A percentile compares a stretch with the other conserved stretches of the same genome.
These are phyloP conservation scores for Drosophila pallidifrons DNA, from an alignment of 1,140 invertebrate genomes.

Conservation along the genomic window DNA sequence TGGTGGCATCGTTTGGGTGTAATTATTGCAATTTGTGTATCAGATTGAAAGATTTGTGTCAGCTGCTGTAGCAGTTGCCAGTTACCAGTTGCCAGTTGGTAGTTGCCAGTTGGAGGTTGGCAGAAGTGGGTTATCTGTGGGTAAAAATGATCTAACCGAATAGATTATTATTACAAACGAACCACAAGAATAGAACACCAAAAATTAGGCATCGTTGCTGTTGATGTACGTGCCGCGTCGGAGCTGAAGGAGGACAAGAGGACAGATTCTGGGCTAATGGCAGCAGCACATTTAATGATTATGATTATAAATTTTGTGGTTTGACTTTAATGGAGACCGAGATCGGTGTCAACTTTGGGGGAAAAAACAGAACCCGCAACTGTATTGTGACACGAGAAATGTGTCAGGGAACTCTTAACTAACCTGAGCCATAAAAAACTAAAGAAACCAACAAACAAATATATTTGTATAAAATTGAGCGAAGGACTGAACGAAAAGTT, in stretches of 20 bases:
- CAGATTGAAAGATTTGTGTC: conserved; percentile 60
- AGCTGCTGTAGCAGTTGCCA: conserved; percentile 19
- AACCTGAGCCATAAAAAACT: conserved; percentile 12
- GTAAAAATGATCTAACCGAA: conserved; percentile 60
- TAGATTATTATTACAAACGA: conserved; percentile 51
- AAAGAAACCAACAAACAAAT: background rate
- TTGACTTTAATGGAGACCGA: conserved; percentile 44
- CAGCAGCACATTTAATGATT: conserved; percentile 76
- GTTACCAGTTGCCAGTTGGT: background rate
- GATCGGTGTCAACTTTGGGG: conserved; percentile 70
- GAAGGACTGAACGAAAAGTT: background rate
- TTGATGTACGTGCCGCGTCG: background rate
- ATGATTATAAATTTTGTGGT: conserved; percentile 71
- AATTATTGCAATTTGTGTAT: conserved; percentile 67
- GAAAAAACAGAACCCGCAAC: conserved; percentile 27
- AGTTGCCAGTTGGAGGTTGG: conserved; percentile 25
- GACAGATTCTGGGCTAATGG: conserved; percentile 72
- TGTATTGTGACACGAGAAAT: conserved; percentile 39
- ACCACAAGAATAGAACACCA: conserved; percentile 53
- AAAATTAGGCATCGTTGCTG: conserved; percentile 14
- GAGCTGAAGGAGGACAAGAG: background rate
- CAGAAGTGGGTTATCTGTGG: conserved; percentile 69
- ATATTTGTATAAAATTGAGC: conserved; percentile 2
- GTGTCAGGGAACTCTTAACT: conserved; percentile 32
- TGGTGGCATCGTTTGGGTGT: conserved; percentile 24